Percentiles rank a stretch among this genome's conserved stretches.
These are phyloP conservation scores for Julus scandinavius DNA, from an alignment of 2,888 invertebrate genomes.

Conservation along the genomic window DNA sequence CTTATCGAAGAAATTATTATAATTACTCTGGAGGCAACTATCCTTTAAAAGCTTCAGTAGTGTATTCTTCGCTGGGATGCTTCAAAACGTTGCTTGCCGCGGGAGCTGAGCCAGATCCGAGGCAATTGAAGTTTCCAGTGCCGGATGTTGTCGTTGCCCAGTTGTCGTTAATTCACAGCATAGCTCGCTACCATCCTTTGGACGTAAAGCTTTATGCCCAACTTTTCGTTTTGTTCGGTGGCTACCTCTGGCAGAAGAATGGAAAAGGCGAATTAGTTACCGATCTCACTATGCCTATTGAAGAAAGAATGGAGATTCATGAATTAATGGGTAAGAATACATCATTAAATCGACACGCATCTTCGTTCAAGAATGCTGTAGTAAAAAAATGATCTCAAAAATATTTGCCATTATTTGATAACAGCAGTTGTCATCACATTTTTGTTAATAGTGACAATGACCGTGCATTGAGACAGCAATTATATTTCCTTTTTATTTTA, in stretches of 20 bases:
- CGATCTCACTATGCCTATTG: conserved; percentile 34
- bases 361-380: too few relatives aligned
- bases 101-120: conserved; percentile 54
- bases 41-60: conserved; percentile 55
- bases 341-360: too few relatives aligned
- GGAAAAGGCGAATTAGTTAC: conserved; percentile 7
- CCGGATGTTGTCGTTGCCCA: conserved; percentile 43
- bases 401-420: too few relatives aligned
- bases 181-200: background rate
- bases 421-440: too few relatives aligned
- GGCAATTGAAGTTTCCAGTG: background rate
- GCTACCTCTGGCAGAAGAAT: conserved; percentile 56
- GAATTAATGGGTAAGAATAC: conserved; percentile 52
- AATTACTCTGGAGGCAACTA: conserved; percentile 5
- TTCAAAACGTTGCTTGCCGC: conserved; percentile 38
- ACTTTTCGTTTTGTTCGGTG: conserved; percentile 54
- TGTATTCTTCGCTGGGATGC: conserved; percentile 51
- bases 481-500: too few relatives aligned
- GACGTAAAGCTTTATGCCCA: background rate
- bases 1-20: background rate
- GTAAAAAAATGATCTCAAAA: too few relatives aligned
- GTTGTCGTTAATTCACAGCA: conserved; percentile 53
- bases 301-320: conserved; percentile 9
- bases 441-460: too few relatives aligned
- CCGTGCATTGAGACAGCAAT: too few relatives aligned